Conservation (phyloP, 1,140 invertebrate species). For the Caenorhabditis inopinata region DNA sequence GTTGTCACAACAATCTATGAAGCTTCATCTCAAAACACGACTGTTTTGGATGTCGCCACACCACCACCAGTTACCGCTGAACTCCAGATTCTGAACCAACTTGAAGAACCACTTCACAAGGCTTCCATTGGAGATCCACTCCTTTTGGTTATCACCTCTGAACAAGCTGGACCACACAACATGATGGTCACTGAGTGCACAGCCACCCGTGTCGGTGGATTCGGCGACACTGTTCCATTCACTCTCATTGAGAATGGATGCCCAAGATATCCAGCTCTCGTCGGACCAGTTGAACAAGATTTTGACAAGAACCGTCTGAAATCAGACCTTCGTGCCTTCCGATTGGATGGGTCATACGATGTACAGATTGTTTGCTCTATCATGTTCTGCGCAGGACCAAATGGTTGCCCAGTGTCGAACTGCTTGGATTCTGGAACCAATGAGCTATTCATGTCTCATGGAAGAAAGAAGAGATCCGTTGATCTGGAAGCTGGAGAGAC, state of each 20-base stretch:
- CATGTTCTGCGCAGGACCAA: constrained; percentile 66
- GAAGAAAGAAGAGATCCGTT: constrained; percentile 60
- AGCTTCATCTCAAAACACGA: constrained; percentile 56
- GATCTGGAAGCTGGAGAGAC: constrained; percentile 34
- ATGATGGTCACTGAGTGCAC: constrained; percentile 64
- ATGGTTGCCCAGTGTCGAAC: constrained; percentile 65
- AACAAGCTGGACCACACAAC: constrained; percentile 62
- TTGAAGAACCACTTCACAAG: constrained; percentile 62
- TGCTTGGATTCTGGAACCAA: constrained; percentile 66
- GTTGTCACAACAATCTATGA: constrained; percentile 67
- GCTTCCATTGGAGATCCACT: constrained; percentile 64
- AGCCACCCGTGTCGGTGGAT: constrained; percentile 63
- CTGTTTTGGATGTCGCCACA: constrained; percentile 63
- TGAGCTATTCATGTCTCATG: constrained; percentile 64
- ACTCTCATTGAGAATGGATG: constrained; percentile 66
- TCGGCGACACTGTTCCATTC: constrained; percentile 64
- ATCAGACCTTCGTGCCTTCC: constrained; percentile 66
- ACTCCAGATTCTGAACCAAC: constrained; percentile 57
- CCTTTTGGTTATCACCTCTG: constrained; percentile 61
- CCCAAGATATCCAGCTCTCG: constrained; percentile 64
- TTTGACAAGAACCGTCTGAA: constrained; percentile 64
- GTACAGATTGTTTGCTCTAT: constrained; percentile 64
- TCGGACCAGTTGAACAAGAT: constrained; percentile 66
- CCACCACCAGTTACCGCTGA: constrained; percentile 64
- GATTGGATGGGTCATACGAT: constrained; percentile 65